A percentile compares a stretch with the other conserved stretches of the same genome.
phyloP scores from a whole-genome alignment of 2,113 vertebrate species.

The Scomber colias region DNA sequence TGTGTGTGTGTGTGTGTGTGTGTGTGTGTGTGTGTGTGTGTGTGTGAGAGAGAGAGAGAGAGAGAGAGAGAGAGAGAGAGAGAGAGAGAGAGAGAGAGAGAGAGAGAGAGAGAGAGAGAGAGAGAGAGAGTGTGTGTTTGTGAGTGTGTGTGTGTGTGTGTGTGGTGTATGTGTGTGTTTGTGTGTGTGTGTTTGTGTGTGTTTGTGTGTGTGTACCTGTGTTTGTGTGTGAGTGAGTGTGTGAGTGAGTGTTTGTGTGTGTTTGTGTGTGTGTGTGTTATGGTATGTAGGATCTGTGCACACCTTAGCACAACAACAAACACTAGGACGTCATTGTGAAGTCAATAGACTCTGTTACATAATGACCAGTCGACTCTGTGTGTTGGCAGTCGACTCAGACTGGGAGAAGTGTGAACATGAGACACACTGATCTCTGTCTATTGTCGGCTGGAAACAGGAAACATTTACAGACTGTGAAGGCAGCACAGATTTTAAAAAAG shows the following conservation, averaged over 20 bases:
- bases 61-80: too few species aligned
- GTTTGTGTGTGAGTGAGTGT: background rate
- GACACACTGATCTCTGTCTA: constrained; percentile 6
- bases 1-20: background rate
- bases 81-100: too few species aligned
- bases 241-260: too few species aligned
- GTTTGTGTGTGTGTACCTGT: background rate
- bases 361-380: background rate
- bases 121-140: too few species aligned
- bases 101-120: too few species aligned
- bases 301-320: constrained; percentile 8
- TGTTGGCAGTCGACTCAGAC: background rate
- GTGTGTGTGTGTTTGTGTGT: too few species aligned
- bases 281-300: background rate
- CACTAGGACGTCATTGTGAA: background rate
- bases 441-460: constrained; percentile 2
- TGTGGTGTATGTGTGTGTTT: background rate
- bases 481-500: background rate
- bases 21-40: background rate
- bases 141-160: background rate
- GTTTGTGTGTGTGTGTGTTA: constrained; percentile 4
- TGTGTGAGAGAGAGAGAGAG: too few species aligned
- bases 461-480: background rate
- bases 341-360: constrained; percentile 21
- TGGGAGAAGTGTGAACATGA: background rate